Percentiles rank a stretch among this genome's conserved stretches.
These are phyloP conservation scores for Proterorhinus semilunaris DNA, from an alignment of 2,113 vertebrate species.

Conservation along the genomic window DNA sequence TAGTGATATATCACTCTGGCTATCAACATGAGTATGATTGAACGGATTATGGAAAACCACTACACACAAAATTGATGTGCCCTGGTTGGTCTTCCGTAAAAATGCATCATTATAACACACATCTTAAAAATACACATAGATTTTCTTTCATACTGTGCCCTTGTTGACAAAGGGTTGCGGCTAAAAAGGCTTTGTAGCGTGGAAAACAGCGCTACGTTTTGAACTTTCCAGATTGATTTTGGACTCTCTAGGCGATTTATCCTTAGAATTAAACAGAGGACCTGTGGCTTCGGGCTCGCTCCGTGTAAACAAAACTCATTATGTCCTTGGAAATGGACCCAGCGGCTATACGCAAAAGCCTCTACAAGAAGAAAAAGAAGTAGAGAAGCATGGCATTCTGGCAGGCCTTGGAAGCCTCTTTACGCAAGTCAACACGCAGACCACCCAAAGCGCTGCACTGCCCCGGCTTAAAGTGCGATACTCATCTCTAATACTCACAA, in stretches of 20 bases:
- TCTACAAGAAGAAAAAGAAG: conserved; percentile 31
- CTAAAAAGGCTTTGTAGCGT: conserved; percentile 29
- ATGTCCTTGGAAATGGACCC: conserved; percentile 42
- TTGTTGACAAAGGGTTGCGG: conserved; percentile 47
- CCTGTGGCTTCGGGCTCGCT: conserved; percentile 48
- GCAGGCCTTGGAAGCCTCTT: conserved; percentile 31
- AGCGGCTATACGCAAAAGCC: conserved; percentile 44
- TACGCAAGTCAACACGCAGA: conserved; percentile 18
- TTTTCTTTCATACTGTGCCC: conserved; percentile 40
- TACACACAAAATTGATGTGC: conserved; percentile 14
- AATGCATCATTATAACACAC: conserved; percentile 8
- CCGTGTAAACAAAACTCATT: conserved; percentile 54
- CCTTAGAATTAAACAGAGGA: conserved; percentile 38
- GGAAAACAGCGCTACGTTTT: conserved; percentile 18
- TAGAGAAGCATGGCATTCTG: conserved; percentile 19
- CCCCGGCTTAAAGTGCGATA: not conserved
- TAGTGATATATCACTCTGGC: conserved; percentile 5
- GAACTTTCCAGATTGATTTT: conserved; percentile 31
- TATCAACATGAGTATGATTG: not conserved
- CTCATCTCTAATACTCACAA: conserved; percentile 1
- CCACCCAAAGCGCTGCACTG: conserved; percentile 42
- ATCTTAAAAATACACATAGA: conserved; percentile 16
- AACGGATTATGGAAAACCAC: conserved; percentile 35
- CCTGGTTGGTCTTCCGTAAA: conserved; percentile 18
- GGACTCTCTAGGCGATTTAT: conserved; percentile 28